Evolutionary conservation across 1,140 invertebrate genomes (phyloP).

Genomic region (Parasteatoda tepidariorum): DNA sequence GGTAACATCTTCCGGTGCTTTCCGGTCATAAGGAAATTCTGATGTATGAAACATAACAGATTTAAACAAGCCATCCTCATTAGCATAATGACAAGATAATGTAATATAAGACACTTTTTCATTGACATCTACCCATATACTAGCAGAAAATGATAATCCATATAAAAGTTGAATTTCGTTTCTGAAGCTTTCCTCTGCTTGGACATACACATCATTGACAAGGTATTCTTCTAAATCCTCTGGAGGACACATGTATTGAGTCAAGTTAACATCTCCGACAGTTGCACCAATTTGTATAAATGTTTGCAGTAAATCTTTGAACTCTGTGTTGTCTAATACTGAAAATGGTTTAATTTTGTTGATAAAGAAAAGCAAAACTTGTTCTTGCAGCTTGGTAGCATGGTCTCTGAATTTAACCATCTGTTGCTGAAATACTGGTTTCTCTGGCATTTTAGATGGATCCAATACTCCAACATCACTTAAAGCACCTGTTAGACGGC

Average conservation of each 20-base stretch:
- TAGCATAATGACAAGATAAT: conserved; percentile 49
- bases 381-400: conserved; percentile 52
- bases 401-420: conserved; percentile 56
- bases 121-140: conserved; percentile 29
- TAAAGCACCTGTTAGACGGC: conserved; percentile 21
- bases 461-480: conserved; percentile 23
- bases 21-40: conserved; percentile 46
- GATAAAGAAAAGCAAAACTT: conserved; percentile 43
- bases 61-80: conserved; percentile 32
- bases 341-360: conserved; percentile 41
- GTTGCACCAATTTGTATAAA: conserved; percentile 45
- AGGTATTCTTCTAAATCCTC: conserved; percentile 28
- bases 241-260: conserved; percentile 24
- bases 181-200: conserved; percentile 37
- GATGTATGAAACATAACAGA: conserved; percentile 49
- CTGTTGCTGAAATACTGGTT: conserved; percentile 48
- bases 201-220: conserved; percentile 32
- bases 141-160: conserved; percentile 51
- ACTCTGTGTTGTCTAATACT: conserved; percentile 41
- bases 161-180: conserved; percentile 49
- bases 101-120: conserved; percentile 48
- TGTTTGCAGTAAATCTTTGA: conserved; percentile 50
- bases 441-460: conserved; percentile 5
- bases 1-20: conserved; percentile 8
- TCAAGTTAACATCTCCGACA: conserved; percentile 38